phyloP scores from a whole-genome alignment of 2,888 invertebrate species.

The Strigamia crassipes region DNA sequence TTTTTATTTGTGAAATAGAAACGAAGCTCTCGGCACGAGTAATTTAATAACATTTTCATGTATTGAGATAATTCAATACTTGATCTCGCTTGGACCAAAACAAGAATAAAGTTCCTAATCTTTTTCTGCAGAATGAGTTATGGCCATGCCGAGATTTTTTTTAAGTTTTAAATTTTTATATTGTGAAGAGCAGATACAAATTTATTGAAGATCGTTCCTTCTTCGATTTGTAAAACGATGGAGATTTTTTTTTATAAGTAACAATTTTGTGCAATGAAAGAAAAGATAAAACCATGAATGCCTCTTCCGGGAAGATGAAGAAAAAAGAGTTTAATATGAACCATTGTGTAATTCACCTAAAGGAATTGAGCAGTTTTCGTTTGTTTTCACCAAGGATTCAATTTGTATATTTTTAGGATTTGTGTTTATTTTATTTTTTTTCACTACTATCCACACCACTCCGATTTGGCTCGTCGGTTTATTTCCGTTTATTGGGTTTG shows the following conservation, averaged over 20 bases:
- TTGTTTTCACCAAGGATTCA: conserved; percentile 31
- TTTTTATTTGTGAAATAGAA: not conserved
- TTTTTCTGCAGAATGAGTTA: conserved; percentile 15
- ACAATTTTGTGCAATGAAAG: conserved; percentile 45
- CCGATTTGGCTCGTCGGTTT: conserved; percentile 40
- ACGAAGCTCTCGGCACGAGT: conserved; percentile 16
- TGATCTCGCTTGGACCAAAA: conserved; percentile 39
- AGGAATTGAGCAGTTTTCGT: conserved; percentile 31
- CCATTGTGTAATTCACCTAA: conserved; percentile 25
- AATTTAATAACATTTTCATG: not conserved
- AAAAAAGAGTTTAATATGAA: conserved; percentile 8
- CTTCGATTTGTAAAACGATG: conserved; percentile 35
- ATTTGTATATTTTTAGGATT: conserved; percentile 42
- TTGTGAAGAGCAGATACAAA: conserved; percentile 46
- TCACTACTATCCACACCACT: conserved; percentile 19
- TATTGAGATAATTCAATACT: conserved; percentile 24
- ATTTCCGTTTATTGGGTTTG: conserved; percentile 26
- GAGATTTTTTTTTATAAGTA: conserved; percentile 44
- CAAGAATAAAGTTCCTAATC: conserved; percentile 43
- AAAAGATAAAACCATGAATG: conserved; percentile 41
- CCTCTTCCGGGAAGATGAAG: conserved; percentile 36
- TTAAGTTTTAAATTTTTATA: not conserved
- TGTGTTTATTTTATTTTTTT: conserved; percentile 26
- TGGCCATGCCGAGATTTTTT: conserved; percentile 9
- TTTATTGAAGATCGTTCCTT: conserved; percentile 45